Evolutionary conservation across 2,113 vertebrate species (phyloP).

Genomic region (Microtus oregoni): DNA sequence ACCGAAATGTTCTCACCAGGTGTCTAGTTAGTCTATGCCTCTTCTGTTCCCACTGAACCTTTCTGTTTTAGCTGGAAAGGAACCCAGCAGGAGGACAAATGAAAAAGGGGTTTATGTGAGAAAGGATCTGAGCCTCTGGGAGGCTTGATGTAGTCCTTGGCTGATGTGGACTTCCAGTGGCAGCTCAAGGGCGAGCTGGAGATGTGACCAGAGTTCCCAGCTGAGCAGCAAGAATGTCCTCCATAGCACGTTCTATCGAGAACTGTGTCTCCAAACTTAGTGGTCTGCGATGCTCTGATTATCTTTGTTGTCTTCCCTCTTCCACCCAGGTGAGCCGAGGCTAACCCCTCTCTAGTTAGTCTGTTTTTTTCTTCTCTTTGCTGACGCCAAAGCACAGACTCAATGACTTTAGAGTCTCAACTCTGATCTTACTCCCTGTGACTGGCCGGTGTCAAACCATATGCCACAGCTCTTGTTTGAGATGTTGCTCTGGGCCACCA

Average conservation of each 20-base stretch:
- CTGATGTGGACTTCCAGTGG: neutral
- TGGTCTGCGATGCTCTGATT: neutral
- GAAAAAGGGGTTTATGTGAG: neutral
- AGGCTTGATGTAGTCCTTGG: neutral
- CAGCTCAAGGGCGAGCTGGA: neutral
- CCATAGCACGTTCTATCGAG: neutral
- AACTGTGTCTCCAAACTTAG: neutral
- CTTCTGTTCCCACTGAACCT: neutral
- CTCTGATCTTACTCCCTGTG: neutral
- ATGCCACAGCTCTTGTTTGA: neutral
- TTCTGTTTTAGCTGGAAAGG: neutral
- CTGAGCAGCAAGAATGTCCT: neutral
- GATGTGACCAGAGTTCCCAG: neutral
- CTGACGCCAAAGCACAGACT: neutral
- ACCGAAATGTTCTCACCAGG: neutral
- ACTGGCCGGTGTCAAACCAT: neutral
- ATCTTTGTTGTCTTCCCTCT: neutral
- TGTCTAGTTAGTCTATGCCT: neutral
- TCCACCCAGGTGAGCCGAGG: neutral
- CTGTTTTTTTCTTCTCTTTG: neutral
- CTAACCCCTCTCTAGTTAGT: neutral
- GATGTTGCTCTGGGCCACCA: neutral
- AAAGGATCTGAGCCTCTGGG: neutral
- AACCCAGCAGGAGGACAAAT: neutral
- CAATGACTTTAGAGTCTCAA: neutral